These are phyloP conservation scores for Tringa solitaria DNA, from an alignment of 2,113 vertebrate species.

Conservation along the genomic window DNA sequence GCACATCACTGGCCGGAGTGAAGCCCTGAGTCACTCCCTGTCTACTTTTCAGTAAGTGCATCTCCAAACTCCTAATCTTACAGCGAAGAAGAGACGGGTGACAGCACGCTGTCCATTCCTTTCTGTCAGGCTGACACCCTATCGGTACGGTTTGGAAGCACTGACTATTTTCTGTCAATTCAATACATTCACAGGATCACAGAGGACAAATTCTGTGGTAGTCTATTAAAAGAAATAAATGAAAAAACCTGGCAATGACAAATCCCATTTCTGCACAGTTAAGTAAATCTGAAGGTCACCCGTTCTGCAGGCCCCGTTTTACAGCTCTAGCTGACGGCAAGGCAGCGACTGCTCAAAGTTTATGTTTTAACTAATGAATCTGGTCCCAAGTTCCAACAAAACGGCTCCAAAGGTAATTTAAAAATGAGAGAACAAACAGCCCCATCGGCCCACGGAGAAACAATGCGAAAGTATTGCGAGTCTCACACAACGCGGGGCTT, in stretches of 20 bases:
- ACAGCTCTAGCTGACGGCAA: conserved; percentile 6
- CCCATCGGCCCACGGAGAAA: neutral
- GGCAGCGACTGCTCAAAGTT: neutral
- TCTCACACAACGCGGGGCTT: conserved; percentile 31
- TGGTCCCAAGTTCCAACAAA: conserved; percentile 19
- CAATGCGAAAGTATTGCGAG: neutral
- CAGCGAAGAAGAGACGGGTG: neutral
- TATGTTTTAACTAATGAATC: conserved; percentile 39
- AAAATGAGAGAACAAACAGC: conserved; percentile 14
- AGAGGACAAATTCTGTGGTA: neutral
- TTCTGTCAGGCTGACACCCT: neutral
- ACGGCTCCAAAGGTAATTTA: conserved; percentile 46
- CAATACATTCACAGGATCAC: neutral
- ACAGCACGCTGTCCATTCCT: neutral
- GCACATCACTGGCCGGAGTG: neutral
- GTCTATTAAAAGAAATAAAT: neutral
- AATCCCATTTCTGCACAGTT: neutral
- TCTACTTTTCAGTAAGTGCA: neutral
- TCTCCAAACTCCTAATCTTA: neutral
- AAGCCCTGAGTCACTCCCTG: neutral
- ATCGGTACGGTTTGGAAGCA: neutral
- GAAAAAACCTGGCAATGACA: neutral
- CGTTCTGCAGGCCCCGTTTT: conserved; percentile 13
- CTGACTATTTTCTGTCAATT: neutral
- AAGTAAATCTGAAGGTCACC: neutral